Conservation (phyloP, 1,140 invertebrate species). For the Drosophila orena region DNA sequence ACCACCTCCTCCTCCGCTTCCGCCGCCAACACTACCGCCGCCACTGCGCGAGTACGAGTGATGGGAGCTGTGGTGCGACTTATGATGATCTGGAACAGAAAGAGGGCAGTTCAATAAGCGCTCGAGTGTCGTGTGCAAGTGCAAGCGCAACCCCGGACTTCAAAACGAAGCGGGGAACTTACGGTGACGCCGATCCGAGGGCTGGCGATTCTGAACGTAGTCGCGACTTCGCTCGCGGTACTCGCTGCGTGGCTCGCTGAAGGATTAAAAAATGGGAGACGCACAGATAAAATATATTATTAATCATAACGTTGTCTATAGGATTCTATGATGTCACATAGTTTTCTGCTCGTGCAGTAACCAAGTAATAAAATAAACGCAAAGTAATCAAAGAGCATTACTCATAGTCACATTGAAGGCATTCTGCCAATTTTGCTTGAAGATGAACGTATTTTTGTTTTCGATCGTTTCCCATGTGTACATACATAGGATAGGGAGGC, state of each 20-base stretch:
- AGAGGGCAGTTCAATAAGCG: neutral
- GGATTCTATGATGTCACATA: neutral
- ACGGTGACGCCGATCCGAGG: constrained; percentile 77
- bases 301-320: neutral
- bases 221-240: constrained; percentile 75
- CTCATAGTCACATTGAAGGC: constrained; percentile 25
- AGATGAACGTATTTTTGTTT: constrained; percentile 2
- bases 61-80: constrained; percentile 69
- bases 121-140: constrained; percentile 16
- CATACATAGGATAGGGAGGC: neutral
- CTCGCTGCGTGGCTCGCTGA: constrained; percentile 70
- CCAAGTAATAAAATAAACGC: constrained; percentile 2
- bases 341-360: neutral
- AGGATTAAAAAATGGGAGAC: constrained; percentile 3
- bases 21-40: constrained; percentile 31
- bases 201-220: constrained; percentile 65
- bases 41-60: constrained; percentile 78
- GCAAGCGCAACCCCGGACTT: neutral
- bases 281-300: neutral
- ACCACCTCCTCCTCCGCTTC: constrained; percentile 14
- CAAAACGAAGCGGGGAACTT: constrained; percentile 40
- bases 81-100: constrained; percentile 67
- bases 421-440: constrained; percentile 17
- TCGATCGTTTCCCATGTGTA: neutral
- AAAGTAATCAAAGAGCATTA: constrained; percentile 6